Evolutionary conservation across 1,140 invertebrate species (phyloP), one percentile per base, ranked within the genome.

Genomic region (Apis florea): DNA sequence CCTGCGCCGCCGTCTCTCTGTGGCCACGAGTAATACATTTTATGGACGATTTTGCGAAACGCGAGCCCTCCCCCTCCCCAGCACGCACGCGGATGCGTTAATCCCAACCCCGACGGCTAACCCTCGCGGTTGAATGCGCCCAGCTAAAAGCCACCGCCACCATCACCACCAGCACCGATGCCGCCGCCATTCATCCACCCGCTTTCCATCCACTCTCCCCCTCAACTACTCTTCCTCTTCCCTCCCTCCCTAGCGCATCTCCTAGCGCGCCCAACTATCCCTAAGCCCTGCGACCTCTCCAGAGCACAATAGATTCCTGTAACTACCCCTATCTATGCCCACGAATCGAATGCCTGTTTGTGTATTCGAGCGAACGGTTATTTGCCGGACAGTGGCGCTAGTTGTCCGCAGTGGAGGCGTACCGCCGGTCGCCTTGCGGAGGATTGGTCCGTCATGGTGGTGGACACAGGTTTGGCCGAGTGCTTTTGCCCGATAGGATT

Each of bases 261-360:
- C 31, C 31, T 40, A 40, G 31, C 5, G 0, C 31, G 59, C n/a
- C 69, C 68, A 67, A 56, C 79, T 58, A 56, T 58, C 66, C 77
- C 63, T 49, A 51, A 53, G 26, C 64, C 75, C 80, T 82, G 85
- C 85, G 83, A 89, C 86, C 87, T 88, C 89, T 90, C 88, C 83
- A 89, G 85, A 85, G 84, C 85, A 90, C 89, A 90, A 90, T 92
- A 86, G 89, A 90, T 91, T 90, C 88, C 90, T 87, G 90, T 90
- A 90, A 91, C 89, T 89, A 91, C 85, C 79, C 79, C 86, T 90
- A 85, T 89, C 86, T 84, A 86, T 81, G 83, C 72, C 83, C 31
- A 88, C 89, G 89, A 87, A 90, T 91, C 89, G 87, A 88, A 86
- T 80, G 82, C 53, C 84, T 90, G 88, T 91, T 90, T 90, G 90